Percentiles rank a stretch among this genome's conserved stretches.
Conservation (phyloP, 2,797 vertebrate species). For the Galago senegalensis region DNA sequence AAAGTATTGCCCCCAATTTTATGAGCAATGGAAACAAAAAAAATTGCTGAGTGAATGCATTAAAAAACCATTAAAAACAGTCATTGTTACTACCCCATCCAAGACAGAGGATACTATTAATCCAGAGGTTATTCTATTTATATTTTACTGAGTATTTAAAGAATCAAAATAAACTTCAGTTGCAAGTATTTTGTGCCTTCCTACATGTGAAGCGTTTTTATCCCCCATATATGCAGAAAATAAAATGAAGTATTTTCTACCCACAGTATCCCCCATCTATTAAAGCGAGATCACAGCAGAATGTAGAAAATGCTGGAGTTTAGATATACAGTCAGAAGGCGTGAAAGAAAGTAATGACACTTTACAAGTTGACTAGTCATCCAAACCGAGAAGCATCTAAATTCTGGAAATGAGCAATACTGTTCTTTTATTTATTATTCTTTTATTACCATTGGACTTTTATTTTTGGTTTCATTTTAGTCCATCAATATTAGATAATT, state of each 20-base stretch:
- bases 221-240: not conserved
- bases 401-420: slow-evolving; percentile 49
- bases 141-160: slow-evolving; percentile 11
- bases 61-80: not conserved
- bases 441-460: not conserved
- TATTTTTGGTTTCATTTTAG: not conserved
- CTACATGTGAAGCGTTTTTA: not conserved
- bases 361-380: slow-evolving; percentile 64
- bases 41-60: not conserved
- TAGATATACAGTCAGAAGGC: slow-evolving; percentile 52
- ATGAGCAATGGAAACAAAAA: not conserved
- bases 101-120: not conserved
- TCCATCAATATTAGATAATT: not conserved
- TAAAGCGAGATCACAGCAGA: slow-evolving; percentile 30
- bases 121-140: not conserved
- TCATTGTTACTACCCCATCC: not conserved
- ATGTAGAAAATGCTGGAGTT: slow-evolving; percentile 26
- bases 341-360: slow-evolving; percentile 61
- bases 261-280: not conserved
- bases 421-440: not conserved
- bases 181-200: not conserved
- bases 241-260: slow-evolving; percentile 52
- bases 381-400: slow-evolving; percentile 59
- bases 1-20: not conserved
- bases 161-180: slow-evolving; percentile 3